Conservation (phyloP, 2,113 vertebrate species). For the Myotis lucifugus region DNA sequence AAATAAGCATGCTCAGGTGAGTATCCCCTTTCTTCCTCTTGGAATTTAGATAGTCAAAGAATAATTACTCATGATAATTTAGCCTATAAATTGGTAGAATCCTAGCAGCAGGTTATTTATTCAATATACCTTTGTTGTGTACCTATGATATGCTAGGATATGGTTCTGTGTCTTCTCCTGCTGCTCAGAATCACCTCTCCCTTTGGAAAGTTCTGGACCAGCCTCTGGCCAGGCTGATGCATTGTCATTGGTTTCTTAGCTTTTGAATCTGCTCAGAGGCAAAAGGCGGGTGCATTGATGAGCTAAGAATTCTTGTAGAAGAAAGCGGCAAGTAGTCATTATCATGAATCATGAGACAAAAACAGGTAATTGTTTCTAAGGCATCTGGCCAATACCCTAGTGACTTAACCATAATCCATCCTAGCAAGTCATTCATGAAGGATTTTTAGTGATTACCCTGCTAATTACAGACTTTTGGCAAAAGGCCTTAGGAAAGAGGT, state of each 20-base stretch:
- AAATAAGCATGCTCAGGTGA: neutral
- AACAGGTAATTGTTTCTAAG: neutral
- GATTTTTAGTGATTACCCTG: neutral
- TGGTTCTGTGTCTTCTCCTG: neutral
- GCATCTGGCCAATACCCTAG: neutral
- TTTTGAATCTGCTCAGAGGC: conserved; percentile 22
- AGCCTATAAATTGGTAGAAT: neutral
- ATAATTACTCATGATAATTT: neutral
- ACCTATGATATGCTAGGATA: neutral
- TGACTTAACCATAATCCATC: neutral
- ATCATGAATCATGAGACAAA: conserved; percentile 15
- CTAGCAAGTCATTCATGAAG: neutral
- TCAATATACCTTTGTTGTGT: neutral
- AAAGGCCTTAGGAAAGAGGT: neutral
- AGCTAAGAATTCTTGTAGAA: neutral
- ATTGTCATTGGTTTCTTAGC: neutral
- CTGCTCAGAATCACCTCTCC: neutral
- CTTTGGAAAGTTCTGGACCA: neutral
- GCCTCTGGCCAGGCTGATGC: neutral
- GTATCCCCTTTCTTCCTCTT: neutral
- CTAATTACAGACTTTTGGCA: neutral
- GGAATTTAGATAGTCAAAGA: conserved; percentile 1
- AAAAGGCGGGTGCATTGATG: neutral
- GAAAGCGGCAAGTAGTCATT: neutral
- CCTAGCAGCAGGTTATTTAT: neutral